Percentiles rank a stretch among this genome's conserved stretches.
Conservation (phyloP, 2,113 vertebrate genomes). For the Murina feae region DNA sequence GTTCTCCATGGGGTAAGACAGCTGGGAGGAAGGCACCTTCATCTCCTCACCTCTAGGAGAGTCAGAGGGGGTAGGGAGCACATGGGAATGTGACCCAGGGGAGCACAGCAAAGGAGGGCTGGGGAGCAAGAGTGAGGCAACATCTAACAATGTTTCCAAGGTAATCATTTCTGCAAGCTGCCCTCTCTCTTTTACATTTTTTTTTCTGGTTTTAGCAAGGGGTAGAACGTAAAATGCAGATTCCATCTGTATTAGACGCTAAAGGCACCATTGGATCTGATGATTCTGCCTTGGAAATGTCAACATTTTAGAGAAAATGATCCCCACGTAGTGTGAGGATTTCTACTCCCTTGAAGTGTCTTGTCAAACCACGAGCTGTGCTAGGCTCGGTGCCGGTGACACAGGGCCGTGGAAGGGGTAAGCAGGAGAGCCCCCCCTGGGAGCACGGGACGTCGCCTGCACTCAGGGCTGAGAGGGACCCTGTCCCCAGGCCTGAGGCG, state of each 20-base stretch:
- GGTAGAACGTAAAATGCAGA: not conserved
- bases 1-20: not conserved
- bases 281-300: not conserved
- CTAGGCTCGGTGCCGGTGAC: constrained; percentile 52
- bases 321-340: constrained; percentile 46
- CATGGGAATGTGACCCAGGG: constrained; percentile 54
- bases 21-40: not conserved
- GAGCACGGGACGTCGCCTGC: not conserved
- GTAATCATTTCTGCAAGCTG: not conserved
- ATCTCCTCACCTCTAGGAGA: constrained; percentile 7
- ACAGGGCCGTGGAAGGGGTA: not conserved
- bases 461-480: constrained; percentile 32
- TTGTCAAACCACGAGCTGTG: constrained; percentile 39
- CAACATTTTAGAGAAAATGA: constrained; percentile 21
- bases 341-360: constrained; percentile 57
- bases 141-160: not conserved
- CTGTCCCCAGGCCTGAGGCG: not conserved
- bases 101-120: not conserved
- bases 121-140: constrained; percentile 55
- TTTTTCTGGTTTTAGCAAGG: not conserved
- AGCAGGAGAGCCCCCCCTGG: not conserved
- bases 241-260: not conserved
- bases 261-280: not conserved
- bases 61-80: constrained; percentile 56
- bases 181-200: not conserved